Evolutionary conservation across 2,888 invertebrate species (phyloP).

Genomic region (Chymomyza procnemis): DNA sequence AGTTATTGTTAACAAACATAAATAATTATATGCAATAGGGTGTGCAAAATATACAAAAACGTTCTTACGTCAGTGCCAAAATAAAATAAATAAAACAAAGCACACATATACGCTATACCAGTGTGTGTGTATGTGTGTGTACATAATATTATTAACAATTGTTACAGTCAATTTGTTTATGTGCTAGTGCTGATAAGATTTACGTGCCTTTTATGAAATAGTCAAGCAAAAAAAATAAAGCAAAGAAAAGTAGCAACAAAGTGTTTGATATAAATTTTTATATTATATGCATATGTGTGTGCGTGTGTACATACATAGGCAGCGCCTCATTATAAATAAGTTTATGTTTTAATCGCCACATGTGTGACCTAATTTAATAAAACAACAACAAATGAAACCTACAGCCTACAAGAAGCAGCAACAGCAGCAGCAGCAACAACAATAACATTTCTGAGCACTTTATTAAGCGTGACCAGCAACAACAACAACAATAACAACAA

Average conservation of each 20-base stretch:
- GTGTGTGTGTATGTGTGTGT: background rate
- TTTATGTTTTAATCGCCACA: constrained; percentile 67
- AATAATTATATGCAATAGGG: constrained; percentile 30
- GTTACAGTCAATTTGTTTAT: background rate
- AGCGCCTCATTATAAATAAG: constrained; percentile 36
- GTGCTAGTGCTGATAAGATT: constrained; percentile 57
- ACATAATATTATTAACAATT: constrained; percentile 26
- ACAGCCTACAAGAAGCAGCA: constrained; percentile 39
- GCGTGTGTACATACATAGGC: constrained; percentile 3
- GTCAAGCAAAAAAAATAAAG: background rate
- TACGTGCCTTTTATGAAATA: constrained; percentile 27
- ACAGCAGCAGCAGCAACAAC: constrained; percentile 24
- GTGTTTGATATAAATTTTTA: constrained; percentile 32
- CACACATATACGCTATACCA: background rate
- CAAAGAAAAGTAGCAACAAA: constrained; percentile 13
- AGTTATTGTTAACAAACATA: constrained; percentile 56
- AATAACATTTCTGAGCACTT: constrained; percentile 11
- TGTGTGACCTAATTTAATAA: constrained; percentile 64
- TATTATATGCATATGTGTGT: constrained; percentile 25
- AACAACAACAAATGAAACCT: background rate
- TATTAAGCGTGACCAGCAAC: background rate
- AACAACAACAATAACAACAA: constrained; percentile 9
- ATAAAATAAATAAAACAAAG: background rate
- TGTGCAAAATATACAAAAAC: constrained; percentile 28
- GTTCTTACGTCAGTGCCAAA: constrained; percentile 14